phyloP scores from a whole-genome alignment of 2,797 vertebrate species.

The Ptychobarbus kaznakovi region DNA sequence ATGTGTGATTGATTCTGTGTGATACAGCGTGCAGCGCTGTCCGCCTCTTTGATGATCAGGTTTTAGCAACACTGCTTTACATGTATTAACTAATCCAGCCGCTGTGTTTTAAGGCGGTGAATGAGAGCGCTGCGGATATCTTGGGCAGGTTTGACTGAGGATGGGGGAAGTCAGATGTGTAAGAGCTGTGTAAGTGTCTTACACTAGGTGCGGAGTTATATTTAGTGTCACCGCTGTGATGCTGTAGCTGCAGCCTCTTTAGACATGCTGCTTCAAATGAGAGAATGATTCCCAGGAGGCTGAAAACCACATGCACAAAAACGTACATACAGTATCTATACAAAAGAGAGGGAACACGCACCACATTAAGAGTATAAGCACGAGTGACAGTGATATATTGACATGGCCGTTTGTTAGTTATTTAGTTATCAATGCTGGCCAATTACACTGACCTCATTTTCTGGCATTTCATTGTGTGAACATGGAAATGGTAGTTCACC shows the following conservation, averaged over 20 bases:
- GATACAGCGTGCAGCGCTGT: background rate
- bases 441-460: background rate
- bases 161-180: slow-evolving; percentile 20
- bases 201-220: slow-evolving; percentile 21
- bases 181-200: slow-evolving; percentile 19
- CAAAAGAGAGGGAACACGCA: background rate
- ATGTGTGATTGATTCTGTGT: slow-evolving; percentile 7
- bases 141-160: slow-evolving; percentile 16
- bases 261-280: slow-evolving; percentile 4
- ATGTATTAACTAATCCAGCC: slow-evolving; percentile 14
- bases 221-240: slow-evolving; percentile 16
- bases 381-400: background rate
- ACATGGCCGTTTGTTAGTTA: background rate
- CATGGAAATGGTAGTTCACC: background rate
- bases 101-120: slow-evolving; percentile 11
- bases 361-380: background rate
- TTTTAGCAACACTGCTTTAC: slow-evolving; percentile 22
- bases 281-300: background rate
- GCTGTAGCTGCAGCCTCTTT: background rate
- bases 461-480: too few relatives aligned
- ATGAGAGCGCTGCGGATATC: background rate
- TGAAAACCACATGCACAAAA: background rate
- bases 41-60: slow-evolving; percentile 1
- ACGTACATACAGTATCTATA: background rate
- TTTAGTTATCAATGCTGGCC: background rate